Percentiles rank a stretch among this genome's conserved stretches.
phyloP scores from a whole-genome alignment of 2,888 invertebrate genomes.

The Eilema caniola region DNA sequence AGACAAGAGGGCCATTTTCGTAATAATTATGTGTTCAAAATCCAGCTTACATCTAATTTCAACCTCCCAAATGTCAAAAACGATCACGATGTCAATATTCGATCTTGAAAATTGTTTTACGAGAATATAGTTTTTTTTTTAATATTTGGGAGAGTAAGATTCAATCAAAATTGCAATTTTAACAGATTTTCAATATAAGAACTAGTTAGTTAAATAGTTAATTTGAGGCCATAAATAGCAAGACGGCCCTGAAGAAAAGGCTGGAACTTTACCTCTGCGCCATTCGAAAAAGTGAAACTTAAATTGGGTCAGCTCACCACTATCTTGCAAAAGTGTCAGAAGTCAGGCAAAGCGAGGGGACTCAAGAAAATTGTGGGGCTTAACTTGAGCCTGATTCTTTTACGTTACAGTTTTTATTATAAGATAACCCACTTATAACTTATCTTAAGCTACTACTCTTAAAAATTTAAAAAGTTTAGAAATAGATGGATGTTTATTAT shows the following conservation, averaged over 20 bases:
- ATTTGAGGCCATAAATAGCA: background rate
- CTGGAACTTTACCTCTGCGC: conserved; percentile 7
- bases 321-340: conserved; percentile 28
- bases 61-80: too few species aligned
- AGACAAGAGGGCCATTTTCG: background rate
- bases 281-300: conserved; percentile 32
- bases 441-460: background rate
- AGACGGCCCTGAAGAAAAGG: conserved; percentile 2
- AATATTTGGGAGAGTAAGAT: too few species aligned
- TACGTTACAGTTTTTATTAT: conserved; percentile 1
- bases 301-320: conserved; percentile 26
- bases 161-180: too few species aligned
- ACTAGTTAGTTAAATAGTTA: background rate
- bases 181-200: too few species aligned
- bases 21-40: too few species aligned
- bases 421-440: background rate
- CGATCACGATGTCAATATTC: too few species aligned
- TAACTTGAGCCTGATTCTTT: background rate
- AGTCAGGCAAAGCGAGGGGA: conserved; percentile 20
- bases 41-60: too few species aligned
- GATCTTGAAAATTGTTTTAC: too few species aligned
- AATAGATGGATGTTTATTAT: too few species aligned
- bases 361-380: background rate
- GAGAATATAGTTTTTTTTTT: too few species aligned
- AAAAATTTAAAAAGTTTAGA: background rate